These are phyloP conservation scores for Lepidotrigona ventralis DNA, from an alignment of 1,140 invertebrate species.

Conservation along the genomic window DNA sequence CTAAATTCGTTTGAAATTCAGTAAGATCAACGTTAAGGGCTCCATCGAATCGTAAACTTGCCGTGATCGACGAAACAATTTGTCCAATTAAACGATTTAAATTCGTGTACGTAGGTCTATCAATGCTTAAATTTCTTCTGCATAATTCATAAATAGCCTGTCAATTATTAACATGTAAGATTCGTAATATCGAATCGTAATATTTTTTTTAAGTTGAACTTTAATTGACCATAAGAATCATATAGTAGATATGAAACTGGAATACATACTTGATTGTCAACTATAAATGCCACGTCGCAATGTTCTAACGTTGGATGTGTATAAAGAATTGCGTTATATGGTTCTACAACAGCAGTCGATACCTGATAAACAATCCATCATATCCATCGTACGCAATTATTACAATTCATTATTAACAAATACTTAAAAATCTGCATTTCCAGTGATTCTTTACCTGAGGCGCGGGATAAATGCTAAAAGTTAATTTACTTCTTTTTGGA, in stretches of 20 bases:
- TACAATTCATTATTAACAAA: conserved; percentile 3
- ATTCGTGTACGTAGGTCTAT: conserved; percentile 84
- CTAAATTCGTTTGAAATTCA: conserved; percentile 89
- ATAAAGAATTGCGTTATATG: conserved; percentile 86
- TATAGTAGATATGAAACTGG: neutral
- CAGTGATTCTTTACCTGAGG: conserved; percentile 79
- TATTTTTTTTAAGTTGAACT: neutral
- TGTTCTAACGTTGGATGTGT: conserved; percentile 87
- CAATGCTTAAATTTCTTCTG: conserved; percentile 83
- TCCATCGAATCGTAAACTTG: conserved; percentile 91
- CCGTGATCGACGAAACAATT: conserved; percentile 87
- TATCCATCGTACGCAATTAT: neutral
- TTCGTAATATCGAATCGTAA: neutral
- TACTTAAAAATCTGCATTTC: neutral
- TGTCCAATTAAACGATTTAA: conserved; percentile 84
- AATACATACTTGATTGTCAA: conserved; percentile 81
- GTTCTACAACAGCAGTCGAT: conserved; percentile 85
- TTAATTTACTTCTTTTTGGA: conserved; percentile 84
- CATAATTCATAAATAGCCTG: conserved; percentile 86
- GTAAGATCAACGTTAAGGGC: conserved; percentile 91
- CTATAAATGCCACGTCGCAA: conserved; percentile 86
- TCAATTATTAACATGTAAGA: neutral
- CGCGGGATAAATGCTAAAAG: conserved; percentile 84
- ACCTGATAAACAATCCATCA: conserved; percentile 71
- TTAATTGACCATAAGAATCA: neutral